Base-by-base conservation (phyloP, 2,797 vertebrate genomes). In the Crossoptilon crossoptilon region DNA sequence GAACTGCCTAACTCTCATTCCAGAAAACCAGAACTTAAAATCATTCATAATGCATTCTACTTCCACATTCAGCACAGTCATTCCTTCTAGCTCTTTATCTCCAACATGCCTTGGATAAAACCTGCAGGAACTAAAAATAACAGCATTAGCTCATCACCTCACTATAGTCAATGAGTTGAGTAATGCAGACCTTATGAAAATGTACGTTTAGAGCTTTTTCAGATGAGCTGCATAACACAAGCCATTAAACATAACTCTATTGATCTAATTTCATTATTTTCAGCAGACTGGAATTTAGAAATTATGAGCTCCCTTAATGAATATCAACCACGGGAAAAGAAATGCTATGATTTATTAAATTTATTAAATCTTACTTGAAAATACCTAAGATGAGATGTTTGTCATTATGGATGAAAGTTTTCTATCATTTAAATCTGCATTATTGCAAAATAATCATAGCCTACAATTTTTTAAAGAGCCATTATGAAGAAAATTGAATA, bases 161-260 rank as follows among this genome's bases (percentile, higher is more conserved):
- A 43, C 73, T 85, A 91, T 91, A 88, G 93, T 94, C 96, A 97
- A 92, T 96, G 94, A 96, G 66, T 93, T 97, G 91, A 96, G 55
- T 94, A 96, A 97, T 95, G 86, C 35, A 91, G 84, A 96, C 88
- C 81, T 96, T 96, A 97, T 51, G 80, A 97, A 97, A 97, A 95
- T 79, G 77, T 49, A 60, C 10, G 1, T 91, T 95, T 75, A 91
- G 81, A 92, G 95, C 81, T 63, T 55, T 94, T 96, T 89, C 82
- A 95, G 93, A 96, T 90, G 86, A 97, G 72, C 86, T 94, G 72
- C 87, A 49, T 88, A 96, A 95, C 81, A 96, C 86, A 96, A 92
- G 29, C 90, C 89, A 97, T 97, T 97, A 96, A 92, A 93, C 96
- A 95, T 96, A 94, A 91, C 16, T 91, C 48, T 88, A 76, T 76